Evolutionary conservation across 1,140 invertebrate species (phyloP), one percentile per base, ranked within the genome.

Genomic region (Nebria ingens): DNA sequence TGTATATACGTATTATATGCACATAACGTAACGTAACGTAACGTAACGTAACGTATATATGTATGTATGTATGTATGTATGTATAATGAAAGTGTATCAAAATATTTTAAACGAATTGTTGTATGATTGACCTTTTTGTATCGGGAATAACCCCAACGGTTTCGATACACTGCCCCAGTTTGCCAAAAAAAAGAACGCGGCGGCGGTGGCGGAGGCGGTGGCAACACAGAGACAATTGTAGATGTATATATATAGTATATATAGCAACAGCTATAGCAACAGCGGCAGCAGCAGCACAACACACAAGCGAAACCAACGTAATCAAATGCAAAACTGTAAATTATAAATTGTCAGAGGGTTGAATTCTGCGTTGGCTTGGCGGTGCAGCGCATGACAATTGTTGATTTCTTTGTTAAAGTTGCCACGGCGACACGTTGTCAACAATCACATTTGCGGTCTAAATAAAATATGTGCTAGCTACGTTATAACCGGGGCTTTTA

Each of bases 81-180:
- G n/a, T n/a, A n/a, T n/a, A n/a, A n/a, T n/a, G n/a, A n/a, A n/a
- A n/a, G n/a, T n/a, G n/a, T n/a, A n/a, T n/a, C n/a, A n/a, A n/a
- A n/a, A n/a, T n/a, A n/a, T n/a, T n/a, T n/a, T n/a, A n/a, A n/a
- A n/a, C n/a, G n/a, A n/a, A n/a, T n/a, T n/a, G n/a, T n/a, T n/a
- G n/a, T n/a, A n/a, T n/a, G n/a, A n/a, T n/a, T n/a, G n/a, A n/a
- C n/a, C n/a, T n/a, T 34, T 6, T 34, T n/a, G 25, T 17, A 11
- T 9, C 9, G 15, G 40, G 40, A 45, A 45, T 45, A 4, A 45
- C 17, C 22, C 67, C 61, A 45, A 64, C 59, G 65, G 71, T 74
- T 62, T 74, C 68, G 70, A 73, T 71, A 60, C 71, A 74, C 70
- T 72, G 71, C 59, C 71, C 70, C 71, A 73, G 71, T 62, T 73